Conservation (phyloP, 2,797 vertebrate species). For the Channallabes apus region DNA sequence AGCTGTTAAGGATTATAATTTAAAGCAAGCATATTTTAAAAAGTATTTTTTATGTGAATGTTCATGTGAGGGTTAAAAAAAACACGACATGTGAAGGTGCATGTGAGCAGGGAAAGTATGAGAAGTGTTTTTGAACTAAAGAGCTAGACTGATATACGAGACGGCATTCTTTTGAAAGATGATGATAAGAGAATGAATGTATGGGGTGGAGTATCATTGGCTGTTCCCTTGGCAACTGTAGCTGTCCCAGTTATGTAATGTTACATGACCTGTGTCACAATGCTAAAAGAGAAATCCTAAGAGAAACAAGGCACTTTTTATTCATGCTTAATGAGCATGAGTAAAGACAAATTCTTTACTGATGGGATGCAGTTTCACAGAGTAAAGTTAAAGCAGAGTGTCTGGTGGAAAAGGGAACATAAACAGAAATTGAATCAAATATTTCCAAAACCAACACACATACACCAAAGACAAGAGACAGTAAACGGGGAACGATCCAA, state of each 20-base stretch:
- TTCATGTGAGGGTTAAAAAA: too few relatives aligned
- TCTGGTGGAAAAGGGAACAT: neutral
- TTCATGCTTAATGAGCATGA: neutral
- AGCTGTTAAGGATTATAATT: neutral
- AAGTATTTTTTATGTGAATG: neutral
- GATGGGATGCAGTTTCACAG: neutral
- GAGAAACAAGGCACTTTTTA: conserved; percentile 14
- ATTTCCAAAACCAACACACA: conserved; percentile 3
- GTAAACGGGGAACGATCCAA: neutral
- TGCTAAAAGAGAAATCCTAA: conserved; percentile 29
- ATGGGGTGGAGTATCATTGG: conserved; percentile 1
- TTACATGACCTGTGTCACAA: conserved; percentile 43
- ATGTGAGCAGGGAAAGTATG: neutral
- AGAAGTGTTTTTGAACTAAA: neutral
- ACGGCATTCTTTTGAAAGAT: conserved; percentile 10
- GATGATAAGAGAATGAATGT: conserved; percentile 1
- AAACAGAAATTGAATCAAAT: neutral
- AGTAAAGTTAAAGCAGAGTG: neutral
- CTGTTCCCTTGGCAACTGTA: conserved; percentile 38
- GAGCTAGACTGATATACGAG: neutral
- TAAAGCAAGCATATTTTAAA: neutral
- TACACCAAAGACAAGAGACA: neutral
- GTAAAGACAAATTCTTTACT: neutral
- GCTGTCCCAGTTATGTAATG: conserved; percentile 28
- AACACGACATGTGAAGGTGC: neutral